These are phyloP conservation scores for Emys orbicularis DNA, from an alignment of 2,797 vertebrate genomes.

Conservation along the genomic window DNA sequence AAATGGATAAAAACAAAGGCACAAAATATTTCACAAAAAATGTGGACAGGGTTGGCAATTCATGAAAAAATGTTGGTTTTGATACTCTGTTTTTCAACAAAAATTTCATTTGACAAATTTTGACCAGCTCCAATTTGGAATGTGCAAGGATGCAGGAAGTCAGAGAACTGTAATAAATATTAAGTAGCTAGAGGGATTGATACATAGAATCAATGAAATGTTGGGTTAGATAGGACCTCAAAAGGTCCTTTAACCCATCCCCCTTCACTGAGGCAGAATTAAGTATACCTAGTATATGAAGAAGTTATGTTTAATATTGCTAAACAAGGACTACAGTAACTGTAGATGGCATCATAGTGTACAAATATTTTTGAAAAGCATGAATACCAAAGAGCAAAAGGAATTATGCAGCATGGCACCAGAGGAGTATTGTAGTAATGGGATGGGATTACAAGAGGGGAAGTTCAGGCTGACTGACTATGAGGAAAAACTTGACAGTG, in stretches of 20 bases:
- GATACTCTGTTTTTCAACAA: not conserved
- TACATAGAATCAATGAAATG: not conserved
- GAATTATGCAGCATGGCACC: not conserved
- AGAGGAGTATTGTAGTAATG: not conserved
- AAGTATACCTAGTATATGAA: not conserved
- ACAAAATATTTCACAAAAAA: not conserved
- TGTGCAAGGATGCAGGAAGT: not conserved
- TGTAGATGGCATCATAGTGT: not conserved
- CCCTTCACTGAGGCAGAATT: not conserved
- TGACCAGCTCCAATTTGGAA: not conserved
- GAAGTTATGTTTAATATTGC: not conserved
- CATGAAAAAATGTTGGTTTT: not conserved
- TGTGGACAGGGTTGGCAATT: not conserved
- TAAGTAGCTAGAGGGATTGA: not conserved
- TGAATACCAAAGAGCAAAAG: conserved; percentile 4
- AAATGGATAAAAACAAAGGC: not conserved
- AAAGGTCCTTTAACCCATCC: not conserved
- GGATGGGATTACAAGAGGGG: not conserved
- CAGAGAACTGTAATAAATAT: not conserved
- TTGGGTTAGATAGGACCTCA: not conserved
- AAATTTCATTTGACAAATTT: not conserved
- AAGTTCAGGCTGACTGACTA: conserved; percentile 29
- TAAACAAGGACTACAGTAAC: not conserved
- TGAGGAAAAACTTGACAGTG: conserved; percentile 31
- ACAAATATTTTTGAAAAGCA: conserved; percentile 35